These are phyloP conservation scores for Botia almorhae DNA, from an alignment of 2,797 vertebrate genomes.

Conservation along the genomic window DNA sequence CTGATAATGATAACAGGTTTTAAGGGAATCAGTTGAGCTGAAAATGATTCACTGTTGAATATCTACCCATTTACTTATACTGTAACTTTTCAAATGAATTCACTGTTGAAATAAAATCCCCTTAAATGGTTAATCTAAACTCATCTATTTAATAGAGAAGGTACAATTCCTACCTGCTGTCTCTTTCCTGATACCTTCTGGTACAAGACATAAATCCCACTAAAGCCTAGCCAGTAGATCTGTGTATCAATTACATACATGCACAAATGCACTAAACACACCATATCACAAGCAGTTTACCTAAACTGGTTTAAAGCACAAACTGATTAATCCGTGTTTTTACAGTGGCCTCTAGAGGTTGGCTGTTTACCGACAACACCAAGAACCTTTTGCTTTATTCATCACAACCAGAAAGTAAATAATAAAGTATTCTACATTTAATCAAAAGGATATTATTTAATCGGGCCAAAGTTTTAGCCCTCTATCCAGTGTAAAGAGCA, in stretches of 20 bases:
- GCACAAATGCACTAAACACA: neutral
- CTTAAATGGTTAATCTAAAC: neutral
- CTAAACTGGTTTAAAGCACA: neutral
- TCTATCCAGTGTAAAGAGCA: neutral
- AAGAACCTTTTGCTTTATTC: slow-evolving; percentile 11
- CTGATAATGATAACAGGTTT: neutral
- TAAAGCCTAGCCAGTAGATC: neutral
- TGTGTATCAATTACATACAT: neutral
- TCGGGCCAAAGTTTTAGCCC: neutral
- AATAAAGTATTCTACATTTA: neutral
- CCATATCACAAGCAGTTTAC: neutral
- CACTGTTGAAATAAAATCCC: neutral
- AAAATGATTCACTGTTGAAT: neutral
- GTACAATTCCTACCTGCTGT: too few species aligned
- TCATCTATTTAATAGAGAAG: too few species aligned
- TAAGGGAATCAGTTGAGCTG: neutral
- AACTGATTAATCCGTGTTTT: slow-evolving; percentile 30
- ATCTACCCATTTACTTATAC: neutral
- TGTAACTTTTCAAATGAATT: neutral
- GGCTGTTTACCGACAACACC: neutral
- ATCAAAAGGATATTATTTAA: slow-evolving; percentile 3
- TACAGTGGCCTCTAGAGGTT: slow-evolving; percentile 53
- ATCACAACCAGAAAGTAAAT: neutral
- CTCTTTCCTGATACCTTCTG: too few species aligned
- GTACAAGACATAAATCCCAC: neutral